Evolutionary conservation across 2,797 vertebrate genomes (phyloP).

Genomic region (Bradypodion pumilum): DNA sequence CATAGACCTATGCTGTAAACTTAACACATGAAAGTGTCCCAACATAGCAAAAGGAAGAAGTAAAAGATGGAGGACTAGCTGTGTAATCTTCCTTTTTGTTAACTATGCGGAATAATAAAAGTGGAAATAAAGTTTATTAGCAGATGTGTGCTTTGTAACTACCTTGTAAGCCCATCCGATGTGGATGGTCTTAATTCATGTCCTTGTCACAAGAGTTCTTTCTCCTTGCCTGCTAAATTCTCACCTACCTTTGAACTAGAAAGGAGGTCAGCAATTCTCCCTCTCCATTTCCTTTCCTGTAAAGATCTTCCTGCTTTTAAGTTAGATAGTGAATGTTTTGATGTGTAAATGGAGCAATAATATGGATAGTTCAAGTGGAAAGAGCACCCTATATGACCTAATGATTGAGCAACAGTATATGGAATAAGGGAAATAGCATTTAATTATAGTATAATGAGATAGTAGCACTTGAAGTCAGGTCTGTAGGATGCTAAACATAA

Average conservation of each 20-base stretch:
- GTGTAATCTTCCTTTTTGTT: constrained; percentile 47
- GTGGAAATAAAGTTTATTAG: constrained; percentile 8
- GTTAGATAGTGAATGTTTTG: constrained; percentile 26
- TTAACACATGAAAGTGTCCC: constrained; percentile 38
- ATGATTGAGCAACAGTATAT: not conserved
- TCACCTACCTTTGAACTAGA: constrained; percentile 46
- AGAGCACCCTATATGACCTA: constrained; percentile 19
- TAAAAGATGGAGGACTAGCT: constrained; percentile 29
- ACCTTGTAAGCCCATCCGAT: constrained; percentile 27
- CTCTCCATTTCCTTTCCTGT: not conserved
- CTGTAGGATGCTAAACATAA: not conserved
- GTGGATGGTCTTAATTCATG: constrained; percentile 4
- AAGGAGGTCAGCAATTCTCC: not conserved
- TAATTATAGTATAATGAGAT: not conserved
- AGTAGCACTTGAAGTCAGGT: not conserved
- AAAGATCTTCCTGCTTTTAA: constrained; percentile 41
- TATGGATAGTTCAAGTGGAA: constrained; percentile 30
- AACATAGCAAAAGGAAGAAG: constrained; percentile 25
- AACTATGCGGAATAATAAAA: constrained; percentile 54
- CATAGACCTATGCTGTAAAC: constrained; percentile 7
- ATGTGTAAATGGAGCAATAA: constrained; percentile 41
- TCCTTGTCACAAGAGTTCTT: not conserved
- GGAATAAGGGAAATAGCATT: not conserved
- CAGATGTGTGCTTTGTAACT: constrained; percentile 39
- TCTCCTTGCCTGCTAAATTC: not conserved